Evolutionary conservation across 2,113 vertebrate species (phyloP), one percentile per base, ranked within the genome.

Genomic region (Nestor notabilis): DNA sequence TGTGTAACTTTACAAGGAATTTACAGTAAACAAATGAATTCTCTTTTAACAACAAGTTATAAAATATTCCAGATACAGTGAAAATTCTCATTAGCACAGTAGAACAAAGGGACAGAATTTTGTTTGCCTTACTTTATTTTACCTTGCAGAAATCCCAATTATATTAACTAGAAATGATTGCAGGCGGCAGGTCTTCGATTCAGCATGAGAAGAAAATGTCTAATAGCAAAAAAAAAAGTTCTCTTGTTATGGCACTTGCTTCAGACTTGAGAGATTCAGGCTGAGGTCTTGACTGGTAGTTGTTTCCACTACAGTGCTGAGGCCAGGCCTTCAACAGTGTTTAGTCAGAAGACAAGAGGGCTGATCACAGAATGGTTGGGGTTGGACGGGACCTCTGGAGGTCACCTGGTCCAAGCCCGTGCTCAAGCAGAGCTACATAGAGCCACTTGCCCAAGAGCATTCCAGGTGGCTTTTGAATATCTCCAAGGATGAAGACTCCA

Each of bases 401-500:
- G 31, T 72, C 27, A 33, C 5, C 12, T 44, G 17, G 19, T 87
- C 44, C 23, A 70, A 52, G 3, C 3, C 7, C 10, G 14, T 65
- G 17, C 19, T 83, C 55, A 69, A 47, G 37, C 27, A 90, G 4
- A 7, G 11, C 9, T 20, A 63, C 19, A 21, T 25, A 61, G 4
- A 37, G 7, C 10, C 3, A 1, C 9, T 33, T 66, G 9, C 4
- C 35, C 20, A 44, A 17, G 17, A 25, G 8, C 5, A 1, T 50
- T 91, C 29, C 43, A 81, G 27, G 18, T 4, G 2, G 7, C 35
- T 81, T 80, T 83, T 77, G 18, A 88, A 29, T 80, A 24, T 70
- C 41, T 69, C 33, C 43, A 46, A 20, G 14, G 7, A 13, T 4
- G 13, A 25, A 66, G 19, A 33, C 18, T 53, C 7, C 20, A 47